Evolutionary conservation across 2,113 vertebrate species (phyloP).

Genomic region (Pomatorhinus ruficollis): DNA sequence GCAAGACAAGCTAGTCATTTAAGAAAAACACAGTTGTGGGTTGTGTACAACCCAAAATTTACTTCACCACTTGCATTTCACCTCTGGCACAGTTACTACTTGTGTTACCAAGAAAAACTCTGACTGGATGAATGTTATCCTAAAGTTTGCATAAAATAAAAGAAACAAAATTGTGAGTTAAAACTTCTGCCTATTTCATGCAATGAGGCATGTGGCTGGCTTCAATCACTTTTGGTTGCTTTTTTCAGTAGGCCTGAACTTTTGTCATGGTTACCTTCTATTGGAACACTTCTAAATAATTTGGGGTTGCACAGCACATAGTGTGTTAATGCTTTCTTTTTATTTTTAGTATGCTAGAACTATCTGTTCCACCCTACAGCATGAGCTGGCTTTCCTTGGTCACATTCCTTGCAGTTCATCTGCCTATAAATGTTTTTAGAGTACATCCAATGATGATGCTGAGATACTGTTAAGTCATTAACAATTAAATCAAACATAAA

Average conservation of each 20-base stretch:
- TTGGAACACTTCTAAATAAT: neutral
- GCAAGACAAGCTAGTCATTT: neutral
- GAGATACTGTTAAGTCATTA: neutral
- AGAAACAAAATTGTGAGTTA: neutral
- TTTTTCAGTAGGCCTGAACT: neutral
- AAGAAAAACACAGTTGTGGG: neutral
- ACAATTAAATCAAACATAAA: neutral
- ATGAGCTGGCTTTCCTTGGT: constrained; percentile 38
- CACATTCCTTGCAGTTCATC: constrained; percentile 53
- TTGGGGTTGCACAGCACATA: constrained; percentile 2
- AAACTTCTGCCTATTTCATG: neutral
- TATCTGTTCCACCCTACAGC: constrained; percentile 30
- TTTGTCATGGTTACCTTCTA: neutral
- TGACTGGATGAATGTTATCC: neutral
- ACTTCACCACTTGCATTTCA: neutral
- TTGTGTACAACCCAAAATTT: neutral
- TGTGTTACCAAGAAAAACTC: neutral
- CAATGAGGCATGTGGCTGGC: neutral
- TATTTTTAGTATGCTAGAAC: constrained; percentile 64
- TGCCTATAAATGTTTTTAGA: constrained; percentile 47
- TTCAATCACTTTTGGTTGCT: neutral
- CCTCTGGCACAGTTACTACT: neutral
- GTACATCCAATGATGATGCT: neutral
- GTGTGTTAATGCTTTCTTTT: constrained; percentile 40
- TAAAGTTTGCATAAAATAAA: neutral